Base-by-base conservation (phyloP, 2,888 invertebrate genomes). In the Acrobasis repandana region DNA sequence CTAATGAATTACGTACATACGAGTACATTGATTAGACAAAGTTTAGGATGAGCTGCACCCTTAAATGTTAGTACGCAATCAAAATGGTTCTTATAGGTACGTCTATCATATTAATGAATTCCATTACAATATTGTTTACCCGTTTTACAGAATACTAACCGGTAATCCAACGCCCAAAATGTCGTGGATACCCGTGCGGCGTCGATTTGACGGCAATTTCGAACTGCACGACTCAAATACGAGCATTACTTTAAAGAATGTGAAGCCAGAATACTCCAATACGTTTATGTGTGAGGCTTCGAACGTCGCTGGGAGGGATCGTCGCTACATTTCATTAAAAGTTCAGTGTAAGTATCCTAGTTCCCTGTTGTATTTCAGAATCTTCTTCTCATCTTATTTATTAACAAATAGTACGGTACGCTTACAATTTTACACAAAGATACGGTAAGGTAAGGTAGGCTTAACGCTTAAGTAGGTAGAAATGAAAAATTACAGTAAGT, bases 331-430 rank as follows among this genome's bases (percentile, higher is more conserved):
- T 1, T 62, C 71, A 9, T 62, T 84, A 10, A 61, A 65, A 9
- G 74, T 83, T n/a, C 70, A 77, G 68, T 78, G 85, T 85, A 67
- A 68, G 85, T 76, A 64, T 56, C 33, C 10, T 51, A 9, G 50
- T 28, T 28, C 6, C 8, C 8, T 28, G 20, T 20, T 20, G 58
- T 61, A 20, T 56, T 28, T 10, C 47, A 20, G 11, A 34, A 49
- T 52, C 38, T 36, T 9, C 57, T 34, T 54, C 48, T 36, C 10
- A 10, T 38, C 11, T n/a, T n/a, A n/a, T n/a, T n/a, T n/a, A n/a
- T n/a, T n/a, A n/a, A n/a, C n/a, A n/a, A n/a, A n/a, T n/a, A n/a
- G n/a, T n/a, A n/a, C n/a, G n/a, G n/a, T n/a, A n/a, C n/a, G n/a
- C n/a, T n/a, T n/a, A n/a, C n/a, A n/a, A n/a, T n/a, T n/a, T n/a